Base-by-base conservation (phyloP, 2,888 invertebrate genomes). In the Campoletis raptor region DNA sequence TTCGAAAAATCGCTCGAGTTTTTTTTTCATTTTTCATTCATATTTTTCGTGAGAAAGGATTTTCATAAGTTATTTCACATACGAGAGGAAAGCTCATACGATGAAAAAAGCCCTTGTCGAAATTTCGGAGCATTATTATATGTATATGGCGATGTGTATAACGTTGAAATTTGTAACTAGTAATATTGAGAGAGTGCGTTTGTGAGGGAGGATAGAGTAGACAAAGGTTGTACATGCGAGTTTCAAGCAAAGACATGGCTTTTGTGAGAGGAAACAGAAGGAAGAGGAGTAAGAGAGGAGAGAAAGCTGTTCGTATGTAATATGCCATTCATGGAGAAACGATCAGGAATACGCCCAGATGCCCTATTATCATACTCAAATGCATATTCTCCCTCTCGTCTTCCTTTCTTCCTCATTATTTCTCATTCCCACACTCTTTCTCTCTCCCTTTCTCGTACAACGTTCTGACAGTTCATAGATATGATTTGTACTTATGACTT, bases 331-430 rank as follows among this genome's bases (percentile, higher is more conserved):
- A 82, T 80, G 67, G 66, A 70, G 57, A 54, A 77, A 48, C 83
- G 86, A 83, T 83, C 80, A 80, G 86, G 80, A 86, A 86, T 83
- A 83, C 83, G 66, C 42, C 77, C 86, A 86, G 80, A 80, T 86
- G 83, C 83, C 80, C 45, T 67, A 40, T 61, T 64, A 64, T 73
- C 80, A 57, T 77, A 73, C 42, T 61, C 66, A 72, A 83, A 80
- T 85, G 82, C 70, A n/a, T 64, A 76, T 76, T 85, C 86, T 85
- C 81, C 76, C 48, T 12, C n/a, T n/a, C n/a, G 72, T 24, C 76
- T 52, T 37, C 48, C 64, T 64, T 76, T 85, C 85, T 80, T 79
- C 69, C 9, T 24, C 69, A 30, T 77, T 45, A 42, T 52, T 52
- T 30, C 66, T 30, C 9, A 36, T 61, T 15, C 5, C 2, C 21